Base-by-base conservation (phyloP, 2,797 vertebrate genomes). In the Decapterus maruadsi region DNA sequence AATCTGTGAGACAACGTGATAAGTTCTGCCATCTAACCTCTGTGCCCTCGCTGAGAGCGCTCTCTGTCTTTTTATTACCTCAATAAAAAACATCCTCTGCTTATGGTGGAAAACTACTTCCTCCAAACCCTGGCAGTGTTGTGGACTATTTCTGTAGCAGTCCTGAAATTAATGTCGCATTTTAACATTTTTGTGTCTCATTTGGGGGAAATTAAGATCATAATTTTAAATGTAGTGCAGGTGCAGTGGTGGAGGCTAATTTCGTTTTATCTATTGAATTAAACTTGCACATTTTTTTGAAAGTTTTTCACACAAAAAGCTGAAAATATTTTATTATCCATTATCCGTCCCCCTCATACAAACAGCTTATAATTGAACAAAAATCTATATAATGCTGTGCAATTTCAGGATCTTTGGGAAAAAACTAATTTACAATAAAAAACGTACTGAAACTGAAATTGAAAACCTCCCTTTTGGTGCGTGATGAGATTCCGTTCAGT, bases 41-140 rank as follows among this genome's bases (percentile, higher is more conserved):
- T 22, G 34, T 36, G 54, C 54, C 42, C 16, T 12, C 3, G 55
- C 62, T 10, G 20, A 31, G 10, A 34, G 2, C 1, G 31, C 29
- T 17, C 43, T 45, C 51, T 8, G 34, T 54, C 1, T 26, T 75
- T 78, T 57, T 66, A 66, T 58, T 20, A 53, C 43, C 46, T 43
- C 8, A 3, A 57, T 61, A 60, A 68, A 53, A 62, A 65, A 56
- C 4, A 43, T 10, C 22, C 8, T 53, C 19, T 55, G 68, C 55
- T 34, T 8, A 4, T 1, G 57, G 8, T n/a, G 34, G 54, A 38
- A 40, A 68, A 45, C 17, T 10, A 20, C 7, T 29, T 50, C n/a
- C 17, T 61, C 7, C 50, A 43, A 65, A 59, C 19, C 26, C 55
- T 67, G 14, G 43, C 26, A 53, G 22, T 13, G 17, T 14, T 74